Conservation (phyloP, 2,888 invertebrate genomes). For the Erpobdella octoculata region DNA sequence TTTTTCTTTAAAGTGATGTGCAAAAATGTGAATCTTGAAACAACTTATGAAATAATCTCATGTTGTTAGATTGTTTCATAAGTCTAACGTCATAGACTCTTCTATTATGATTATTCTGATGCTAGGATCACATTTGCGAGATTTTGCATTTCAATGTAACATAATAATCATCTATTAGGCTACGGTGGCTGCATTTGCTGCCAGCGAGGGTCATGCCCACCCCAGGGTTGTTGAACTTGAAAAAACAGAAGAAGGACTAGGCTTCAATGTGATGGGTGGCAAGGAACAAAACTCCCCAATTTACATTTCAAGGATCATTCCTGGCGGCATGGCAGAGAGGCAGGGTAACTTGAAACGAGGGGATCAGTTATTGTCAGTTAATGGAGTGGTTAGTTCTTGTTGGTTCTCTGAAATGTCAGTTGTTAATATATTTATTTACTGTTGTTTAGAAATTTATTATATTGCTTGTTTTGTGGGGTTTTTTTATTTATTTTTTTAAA, state of each 20-base stretch:
- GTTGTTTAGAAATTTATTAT: no score
- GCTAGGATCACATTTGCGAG: no score
- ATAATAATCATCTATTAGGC: no score
- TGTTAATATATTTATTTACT: no score
- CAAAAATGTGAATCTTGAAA: background rate
- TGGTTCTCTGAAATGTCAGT: no score
- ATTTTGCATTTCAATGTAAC: no score
- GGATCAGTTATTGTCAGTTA: slow-evolving; percentile 92
- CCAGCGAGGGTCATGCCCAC: slow-evolving; percentile 97
- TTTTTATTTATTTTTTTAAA: no score
- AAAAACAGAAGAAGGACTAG: slow-evolving; percentile 96
- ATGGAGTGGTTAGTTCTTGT: slow-evolving; percentile 75
- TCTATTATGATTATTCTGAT: background rate
- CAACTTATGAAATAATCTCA: background rate
- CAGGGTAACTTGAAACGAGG: slow-evolving; percentile 94
- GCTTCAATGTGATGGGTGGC: slow-evolving; percentile 99
- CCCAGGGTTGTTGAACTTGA: slow-evolving; percentile 94
- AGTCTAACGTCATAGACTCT: background rate
- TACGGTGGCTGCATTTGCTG: slow-evolving; percentile 74
- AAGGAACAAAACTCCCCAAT: slow-evolving; percentile 98
- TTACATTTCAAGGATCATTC: slow-evolving; percentile 96
- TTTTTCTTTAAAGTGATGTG: background rate
- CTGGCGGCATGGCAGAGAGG: slow-evolving; percentile 90
- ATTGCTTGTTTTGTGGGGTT: no score
- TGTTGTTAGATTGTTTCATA: background rate